phyloP scores from a whole-genome alignment of 2,113 vertebrate species.

The Apteryx mantelli region DNA sequence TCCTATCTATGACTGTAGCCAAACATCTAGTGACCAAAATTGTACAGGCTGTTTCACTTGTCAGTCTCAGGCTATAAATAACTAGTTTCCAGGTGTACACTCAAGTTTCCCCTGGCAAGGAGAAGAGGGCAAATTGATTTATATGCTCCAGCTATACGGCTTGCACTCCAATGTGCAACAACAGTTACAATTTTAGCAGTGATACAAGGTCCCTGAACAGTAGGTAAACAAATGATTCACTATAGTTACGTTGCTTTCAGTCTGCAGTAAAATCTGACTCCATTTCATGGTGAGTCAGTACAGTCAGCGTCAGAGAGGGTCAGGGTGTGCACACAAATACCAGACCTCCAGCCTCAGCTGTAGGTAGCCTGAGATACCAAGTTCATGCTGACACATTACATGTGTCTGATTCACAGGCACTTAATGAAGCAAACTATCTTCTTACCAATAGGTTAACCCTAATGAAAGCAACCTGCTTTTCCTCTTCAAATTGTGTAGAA shows the following conservation, averaged over 20 bases:
- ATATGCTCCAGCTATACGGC: neutral
- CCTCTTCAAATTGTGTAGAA: neutral
- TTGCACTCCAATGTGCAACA: neutral
- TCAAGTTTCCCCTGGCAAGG: neutral
- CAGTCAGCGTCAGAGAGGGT: neutral
- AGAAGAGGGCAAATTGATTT: neutral
- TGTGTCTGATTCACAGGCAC: neutral
- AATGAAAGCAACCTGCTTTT: neutral
- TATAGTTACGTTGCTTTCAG: neutral
- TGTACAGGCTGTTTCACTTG: neutral
- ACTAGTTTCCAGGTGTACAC: neutral
- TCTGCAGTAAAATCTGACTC: neutral
- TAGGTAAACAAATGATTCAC: neutral
- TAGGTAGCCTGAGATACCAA: neutral
- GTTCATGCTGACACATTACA: neutral
- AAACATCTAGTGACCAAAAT: neutral
- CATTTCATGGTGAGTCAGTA: neutral
- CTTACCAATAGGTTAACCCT: neutral
- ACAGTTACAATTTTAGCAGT: neutral
- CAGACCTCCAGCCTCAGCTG: neutral
- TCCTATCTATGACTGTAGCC: neutral
- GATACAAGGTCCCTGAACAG: neutral
- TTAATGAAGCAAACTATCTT: neutral
- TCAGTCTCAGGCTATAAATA: neutral
- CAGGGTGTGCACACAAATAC: neutral